Base-by-base conservation (phyloP, 2,113 vertebrate species). In the Anas platyrhynchos region DNA sequence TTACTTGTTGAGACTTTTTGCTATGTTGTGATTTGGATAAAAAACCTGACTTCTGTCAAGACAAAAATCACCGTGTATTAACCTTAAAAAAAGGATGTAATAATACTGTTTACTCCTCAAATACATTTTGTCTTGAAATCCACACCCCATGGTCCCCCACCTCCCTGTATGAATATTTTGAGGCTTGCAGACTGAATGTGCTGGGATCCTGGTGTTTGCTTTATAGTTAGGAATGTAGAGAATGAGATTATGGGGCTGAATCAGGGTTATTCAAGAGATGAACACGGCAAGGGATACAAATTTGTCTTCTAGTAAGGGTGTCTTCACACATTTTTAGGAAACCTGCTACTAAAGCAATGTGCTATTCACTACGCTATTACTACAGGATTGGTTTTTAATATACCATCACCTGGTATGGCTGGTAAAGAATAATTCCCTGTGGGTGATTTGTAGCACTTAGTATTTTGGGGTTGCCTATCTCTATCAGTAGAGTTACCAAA, bases 121-220 rank as follows among this genome's bases (percentile, higher is more conserved):
- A 50, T 41, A 6, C 2, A 4, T 43, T 54, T 63, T 54, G 67
- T 32, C 4, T 13, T 65, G 27, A 83, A 67, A 91, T 72, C 6
- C 4, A 44, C 4, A 62, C 2, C 9, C 13, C 16, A 41, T 27
- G 18, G 26, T 10, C 5, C 16, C 0, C 7, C 6, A 26, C 4
- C 13, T 11, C 2, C 4, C 15, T 20, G 3, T 27, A 16, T 50
- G 29, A 63, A 34, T 36, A 11, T 50, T 7, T 16, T 44, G 21
- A 73, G 10, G 21, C 31, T 36, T 58, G 29, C 25, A 48, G 54
- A 85, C 61, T 59, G 1, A 21, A 38, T 12, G 3, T 84, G 16
- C 32, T 95, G 43, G 32, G 17, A 79, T 82, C 71, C 17, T 55
- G 46, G 34, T 76, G 27, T 41, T 89, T 14, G 26, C 3, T 25